A percentile compares a stretch with the other conserved stretches of the same genome.
phyloP scores from a whole-genome alignment of 1,140 invertebrate species.

The Zaprionus ornatus region DNA sequence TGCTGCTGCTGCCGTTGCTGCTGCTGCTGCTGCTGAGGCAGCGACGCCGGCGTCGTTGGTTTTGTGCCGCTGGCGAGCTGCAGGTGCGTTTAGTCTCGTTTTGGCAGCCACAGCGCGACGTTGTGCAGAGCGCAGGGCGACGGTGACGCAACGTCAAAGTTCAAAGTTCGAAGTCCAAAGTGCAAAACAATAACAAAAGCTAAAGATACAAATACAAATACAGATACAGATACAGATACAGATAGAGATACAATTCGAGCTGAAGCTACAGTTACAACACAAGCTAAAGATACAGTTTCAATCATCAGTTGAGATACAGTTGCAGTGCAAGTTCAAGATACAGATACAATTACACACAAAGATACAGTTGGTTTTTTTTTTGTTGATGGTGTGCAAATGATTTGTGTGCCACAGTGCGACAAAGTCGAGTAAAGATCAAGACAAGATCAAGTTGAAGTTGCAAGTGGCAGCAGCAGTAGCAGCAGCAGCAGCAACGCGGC shows the following conservation, averaged over 20 bases:
- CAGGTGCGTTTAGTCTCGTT: slow-evolving; percentile 82
- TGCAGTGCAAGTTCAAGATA: no score
- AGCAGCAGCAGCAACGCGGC: neutral
- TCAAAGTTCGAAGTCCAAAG: slow-evolving; percentile 1
- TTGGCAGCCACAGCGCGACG: slow-evolving; percentile 77
- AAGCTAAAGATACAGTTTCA: neutral
- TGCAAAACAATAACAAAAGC: neutral
- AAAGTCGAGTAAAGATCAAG: neutral
- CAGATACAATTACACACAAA: no score
- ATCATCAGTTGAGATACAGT: no score
- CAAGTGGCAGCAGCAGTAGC: no score
- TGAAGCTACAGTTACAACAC: neutral
- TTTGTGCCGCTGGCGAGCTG: slow-evolving; percentile 41
- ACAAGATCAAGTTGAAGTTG: slow-evolving; percentile 1
- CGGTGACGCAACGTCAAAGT: neutral
- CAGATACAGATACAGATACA: neutral
- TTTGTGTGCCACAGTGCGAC: neutral
- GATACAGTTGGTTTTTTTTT: neutral
- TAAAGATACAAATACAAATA: neutral
- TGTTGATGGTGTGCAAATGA: neutral
- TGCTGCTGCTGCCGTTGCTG: slow-evolving; percentile 32
- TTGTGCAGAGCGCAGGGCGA: slow-evolving; percentile 58
- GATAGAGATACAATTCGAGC: neutral
- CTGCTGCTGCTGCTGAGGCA: slow-evolving; percentile 16
- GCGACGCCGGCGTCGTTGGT: slow-evolving; percentile 8